Base-by-base conservation (phyloP, 2,113 vertebrate species). In the Puntigrus tetrazona region DNA sequence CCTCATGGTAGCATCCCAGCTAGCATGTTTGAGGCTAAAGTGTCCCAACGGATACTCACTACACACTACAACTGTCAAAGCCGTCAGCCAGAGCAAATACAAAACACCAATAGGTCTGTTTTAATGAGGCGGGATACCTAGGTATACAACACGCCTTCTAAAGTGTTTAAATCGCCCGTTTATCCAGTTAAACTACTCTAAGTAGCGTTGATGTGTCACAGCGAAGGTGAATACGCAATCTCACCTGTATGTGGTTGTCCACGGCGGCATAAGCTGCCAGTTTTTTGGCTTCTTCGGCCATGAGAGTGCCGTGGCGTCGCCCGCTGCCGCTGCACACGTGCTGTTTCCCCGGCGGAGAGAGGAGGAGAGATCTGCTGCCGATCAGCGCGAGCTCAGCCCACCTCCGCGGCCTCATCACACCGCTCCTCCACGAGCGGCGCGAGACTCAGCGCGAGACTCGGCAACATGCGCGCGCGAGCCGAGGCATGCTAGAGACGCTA, bases 241-340 rank as follows among this genome's bases (percentile, higher is more conserved):
- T 76, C 50, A 94, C 94, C 94, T 94, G 92, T 25, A 95, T 88
- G 86, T 94, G 92, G 89, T 92, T 94, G 27, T 95, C 91, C 78
- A 95, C 94, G 0, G 94, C 94, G 22, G 93, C 91, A 84, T 91
- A 90, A 0, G 93, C 94, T 1, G 94, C 94, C 38, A 92, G 92
- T 38, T 93, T 94, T 90, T 95, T 95, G 73, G 94, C 93, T 82
- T 95, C 93, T 73, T 95, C 94, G 7, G 94, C 93, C 94, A 95
- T 95, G 86, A 34, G 81, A 31, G 76, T 25, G 34, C 55, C 65
- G 74, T 43, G 25, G 25, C 31, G 38, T 50, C 52, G 67, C 38
- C 4, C 27, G 43, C 7, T 34, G 8, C 2, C 20, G 14, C 31
- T 31, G 2, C 45, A 77, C 61, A 84, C 52, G 81, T 73, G 82